phyloP scores from a whole-genome alignment of 2,888 invertebrate species.

The Temnothorax ravouxi region DNA sequence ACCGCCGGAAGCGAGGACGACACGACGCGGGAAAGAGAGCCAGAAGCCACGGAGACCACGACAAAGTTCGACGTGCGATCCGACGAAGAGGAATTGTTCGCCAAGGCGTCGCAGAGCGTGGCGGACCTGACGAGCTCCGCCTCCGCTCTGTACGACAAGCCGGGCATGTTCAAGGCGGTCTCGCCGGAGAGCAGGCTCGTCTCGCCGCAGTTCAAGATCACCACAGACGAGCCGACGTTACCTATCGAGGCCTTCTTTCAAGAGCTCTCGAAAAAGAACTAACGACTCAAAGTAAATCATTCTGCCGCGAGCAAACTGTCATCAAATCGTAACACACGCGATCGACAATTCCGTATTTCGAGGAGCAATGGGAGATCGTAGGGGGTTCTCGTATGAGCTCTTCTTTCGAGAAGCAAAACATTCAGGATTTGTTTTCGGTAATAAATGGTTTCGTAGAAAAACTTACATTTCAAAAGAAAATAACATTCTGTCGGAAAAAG shows the following conservation, averaged over 20 bases:
- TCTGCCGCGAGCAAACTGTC: neutral
- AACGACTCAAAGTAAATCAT: slow-evolving; percentile 73
- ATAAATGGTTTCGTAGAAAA: neutral
- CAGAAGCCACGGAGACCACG: slow-evolving; percentile 41
- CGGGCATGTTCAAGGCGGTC: slow-evolving; percentile 91
- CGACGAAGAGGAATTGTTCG: slow-evolving; percentile 82
- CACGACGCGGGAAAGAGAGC: neutral
- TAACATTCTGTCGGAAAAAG: neutral
- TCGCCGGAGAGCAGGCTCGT: slow-evolving; percentile 89
- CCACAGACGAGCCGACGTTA: slow-evolving; percentile 93
- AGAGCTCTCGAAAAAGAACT: slow-evolving; percentile 89
- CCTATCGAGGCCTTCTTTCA: slow-evolving; percentile 94
- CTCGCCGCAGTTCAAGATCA: slow-evolving; percentile 91
- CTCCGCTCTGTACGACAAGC: slow-evolving; percentile 91
- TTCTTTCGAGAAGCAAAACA: neutral
- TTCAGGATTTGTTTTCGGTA: neutral
- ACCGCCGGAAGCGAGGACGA: slow-evolving; percentile 20
- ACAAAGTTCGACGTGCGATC: slow-evolving; percentile 42
- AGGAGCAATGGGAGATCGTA: neutral
- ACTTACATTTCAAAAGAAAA: slow-evolving; percentile 2
- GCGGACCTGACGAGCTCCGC: slow-evolving; percentile 92
- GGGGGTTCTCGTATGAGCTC: neutral
- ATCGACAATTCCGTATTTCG: slow-evolving; percentile 8
- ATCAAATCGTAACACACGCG: slow-evolving; percentile 1
- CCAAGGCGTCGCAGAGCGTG: slow-evolving; percentile 89